Percentiles rank a stretch among this genome's conserved stretches.
Evolutionary conservation across 2,113 vertebrate genomes (phyloP).

Genomic region (Larimichthys crocea): DNA sequence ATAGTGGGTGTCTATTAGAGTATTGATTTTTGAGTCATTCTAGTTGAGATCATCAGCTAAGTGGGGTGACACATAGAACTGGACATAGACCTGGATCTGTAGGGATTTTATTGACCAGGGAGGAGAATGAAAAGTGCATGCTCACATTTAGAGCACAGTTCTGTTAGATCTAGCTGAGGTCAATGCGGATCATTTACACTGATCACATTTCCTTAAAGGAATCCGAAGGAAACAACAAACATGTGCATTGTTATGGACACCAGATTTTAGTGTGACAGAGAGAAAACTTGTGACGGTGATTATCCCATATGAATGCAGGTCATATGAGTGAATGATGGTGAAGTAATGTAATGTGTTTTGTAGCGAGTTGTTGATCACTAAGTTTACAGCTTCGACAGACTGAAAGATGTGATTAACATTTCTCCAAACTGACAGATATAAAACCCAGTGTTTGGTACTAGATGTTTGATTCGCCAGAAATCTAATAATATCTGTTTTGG

Average conservation of each 20-base stretch:
- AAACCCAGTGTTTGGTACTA: neutral
- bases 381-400: neutral
- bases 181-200: constrained; percentile 32
- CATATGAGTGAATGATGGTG: neutral
- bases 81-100: constrained; percentile 40
- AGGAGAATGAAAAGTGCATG: constrained; percentile 20
- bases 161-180: neutral
- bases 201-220: constrained; percentile 22
- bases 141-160: constrained; percentile 15
- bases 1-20: constrained; percentile 62
- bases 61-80: constrained; percentile 48
- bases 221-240: neutral
- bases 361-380: constrained; percentile 11
- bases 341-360: neutral
- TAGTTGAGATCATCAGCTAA: constrained; percentile 68
- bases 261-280: neutral
- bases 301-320: neutral
- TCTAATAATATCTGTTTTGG: constrained; percentile 24
- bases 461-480: constrained; percentile 7
- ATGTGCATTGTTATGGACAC: neutral
- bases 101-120: constrained; percentile 37
- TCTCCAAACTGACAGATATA: constrained; percentile 16
- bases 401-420: neutral
- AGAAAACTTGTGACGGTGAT: neutral
- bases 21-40: constrained; percentile 70